Evolutionary conservation across 2,888 invertebrate species (phyloP).

Genomic region (Lysandra bellargus): DNA sequence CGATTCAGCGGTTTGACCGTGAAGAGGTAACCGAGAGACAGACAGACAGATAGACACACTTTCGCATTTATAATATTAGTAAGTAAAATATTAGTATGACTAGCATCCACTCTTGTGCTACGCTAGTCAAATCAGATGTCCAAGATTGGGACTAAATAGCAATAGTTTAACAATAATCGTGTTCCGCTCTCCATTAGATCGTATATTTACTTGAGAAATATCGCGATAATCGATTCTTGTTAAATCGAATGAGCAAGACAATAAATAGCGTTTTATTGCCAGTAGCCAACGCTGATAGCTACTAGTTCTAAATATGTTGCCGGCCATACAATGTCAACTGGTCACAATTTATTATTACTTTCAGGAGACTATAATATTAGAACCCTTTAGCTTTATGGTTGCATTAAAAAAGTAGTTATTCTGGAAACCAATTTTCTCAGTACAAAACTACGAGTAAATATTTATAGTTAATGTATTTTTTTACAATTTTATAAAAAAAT

Average conservation of each 20-base stretch:
- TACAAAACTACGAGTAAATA: neutral
- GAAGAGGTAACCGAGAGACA: no score
- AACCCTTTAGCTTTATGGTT: neutral
- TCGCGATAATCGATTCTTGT: slow-evolving; percentile 34
- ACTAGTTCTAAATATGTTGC: slow-evolving; percentile 32
- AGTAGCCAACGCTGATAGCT: slow-evolving; percentile 37
- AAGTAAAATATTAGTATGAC: no score
- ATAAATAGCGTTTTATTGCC: slow-evolving; percentile 43
- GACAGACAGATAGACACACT: no score
- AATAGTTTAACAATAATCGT: slow-evolving; percentile 33
- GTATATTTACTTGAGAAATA: slow-evolving; percentile 33
- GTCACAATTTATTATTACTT: slow-evolving; percentile 9
- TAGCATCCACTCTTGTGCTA: no score
- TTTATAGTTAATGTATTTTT: no score
- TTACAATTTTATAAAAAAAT: no score
- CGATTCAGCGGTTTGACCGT: no score
- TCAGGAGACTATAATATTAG: slow-evolving; percentile 10
- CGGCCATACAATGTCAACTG: slow-evolving; percentile 23
- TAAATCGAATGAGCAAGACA: slow-evolving; percentile 42
- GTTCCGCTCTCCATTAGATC: slow-evolving; percentile 34
- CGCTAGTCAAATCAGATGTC: no score
- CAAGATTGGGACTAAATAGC: neutral
- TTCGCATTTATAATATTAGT: no score
- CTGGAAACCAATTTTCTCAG: neutral
- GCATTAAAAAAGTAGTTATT: neutral